A percentile compares a stretch with the other conserved stretches of the same genome.
Conservation (phyloP, 2,888 invertebrate genomes). For the Hydroisotoma schaefferi region DNA sequence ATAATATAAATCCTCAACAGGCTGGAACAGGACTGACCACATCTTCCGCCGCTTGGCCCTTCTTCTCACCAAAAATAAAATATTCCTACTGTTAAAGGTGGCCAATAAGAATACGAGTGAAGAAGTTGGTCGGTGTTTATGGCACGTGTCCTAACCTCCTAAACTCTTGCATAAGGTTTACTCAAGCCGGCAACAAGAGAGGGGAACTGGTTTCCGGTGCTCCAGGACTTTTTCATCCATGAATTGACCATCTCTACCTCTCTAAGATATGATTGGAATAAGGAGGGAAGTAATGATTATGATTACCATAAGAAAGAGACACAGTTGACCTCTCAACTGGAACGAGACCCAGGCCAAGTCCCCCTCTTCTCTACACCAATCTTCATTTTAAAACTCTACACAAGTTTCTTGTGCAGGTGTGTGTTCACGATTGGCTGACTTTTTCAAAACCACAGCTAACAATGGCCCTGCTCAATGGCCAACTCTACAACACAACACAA, state of each 20-base stretch:
- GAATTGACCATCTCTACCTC: too few species aligned
- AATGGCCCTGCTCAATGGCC: too few species aligned
- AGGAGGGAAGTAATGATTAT: background rate
- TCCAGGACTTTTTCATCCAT: too few species aligned
- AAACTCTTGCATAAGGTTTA: background rate
- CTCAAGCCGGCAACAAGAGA: background rate
- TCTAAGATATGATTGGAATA: background rate
- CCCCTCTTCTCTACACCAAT: background rate
- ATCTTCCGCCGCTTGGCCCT: too few species aligned
- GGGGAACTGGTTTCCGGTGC: conserved; percentile 5
- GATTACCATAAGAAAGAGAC: background rate
- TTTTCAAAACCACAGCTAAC: conserved; percentile 1
- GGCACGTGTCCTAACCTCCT: conserved; percentile 1
- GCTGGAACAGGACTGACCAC: too few species aligned
- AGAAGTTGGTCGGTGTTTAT: too few species aligned
- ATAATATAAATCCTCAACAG: too few species aligned
- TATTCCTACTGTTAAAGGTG: too few species aligned
- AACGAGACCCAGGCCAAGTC: conserved; percentile 5
- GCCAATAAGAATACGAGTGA: too few species aligned
- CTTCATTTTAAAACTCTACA: background rate
- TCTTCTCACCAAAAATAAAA: too few species aligned
- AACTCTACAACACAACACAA: too few species aligned
- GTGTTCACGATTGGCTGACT: conserved; percentile 10
- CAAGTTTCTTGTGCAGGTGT: background rate
- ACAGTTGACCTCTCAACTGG: conserved; percentile 8